phyloP scores from a whole-genome alignment of 1,140 invertebrate species.

The Nixonia krombeini region DNA sequence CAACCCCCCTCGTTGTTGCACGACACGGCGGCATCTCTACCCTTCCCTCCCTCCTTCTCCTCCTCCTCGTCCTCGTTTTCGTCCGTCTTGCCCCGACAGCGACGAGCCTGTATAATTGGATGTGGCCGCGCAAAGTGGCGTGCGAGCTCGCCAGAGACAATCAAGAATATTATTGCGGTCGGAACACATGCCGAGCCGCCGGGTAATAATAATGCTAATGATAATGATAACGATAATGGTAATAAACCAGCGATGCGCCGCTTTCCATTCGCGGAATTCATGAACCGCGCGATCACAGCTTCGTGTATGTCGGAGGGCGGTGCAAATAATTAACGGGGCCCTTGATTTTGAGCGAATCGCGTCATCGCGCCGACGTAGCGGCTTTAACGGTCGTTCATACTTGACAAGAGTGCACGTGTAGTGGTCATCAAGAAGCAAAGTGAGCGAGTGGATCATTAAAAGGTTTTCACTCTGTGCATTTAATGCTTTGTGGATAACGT shows the following conservation, averaged over 20 bases:
- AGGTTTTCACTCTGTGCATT: too few relatives aligned
- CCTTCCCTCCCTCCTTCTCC: constrained; percentile 2
- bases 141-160: constrained; percentile 43
- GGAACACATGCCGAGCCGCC: constrained; percentile 9
- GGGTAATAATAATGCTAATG: constrained; percentile 46
- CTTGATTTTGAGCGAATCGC: too few relatives aligned
- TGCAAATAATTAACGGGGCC: too few relatives aligned
- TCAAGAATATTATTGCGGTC: constrained; percentile 56
- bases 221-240: constrained; percentile 53
- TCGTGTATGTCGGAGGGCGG: background rate
- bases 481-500: too few relatives aligned
- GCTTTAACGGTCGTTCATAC: too few relatives aligned
- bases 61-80: constrained; percentile 11
- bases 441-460: too few relatives aligned
- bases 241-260: constrained; percentile 42
- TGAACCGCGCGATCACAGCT: too few relatives aligned
- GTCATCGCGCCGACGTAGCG: too few relatives aligned
- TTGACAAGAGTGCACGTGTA: too few relatives aligned
- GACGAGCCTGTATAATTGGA: constrained; percentile 45
- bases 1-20: too few relatives aligned
- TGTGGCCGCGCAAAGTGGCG: constrained; percentile 50
- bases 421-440: too few relatives aligned
- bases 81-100: constrained; percentile 1
- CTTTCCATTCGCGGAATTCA: constrained; percentile 7
- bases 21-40: too few relatives aligned